These are phyloP conservation scores for Syrista parreyssii DNA, from an alignment of 2,888 invertebrate species.

Conservation along the genomic window DNA sequence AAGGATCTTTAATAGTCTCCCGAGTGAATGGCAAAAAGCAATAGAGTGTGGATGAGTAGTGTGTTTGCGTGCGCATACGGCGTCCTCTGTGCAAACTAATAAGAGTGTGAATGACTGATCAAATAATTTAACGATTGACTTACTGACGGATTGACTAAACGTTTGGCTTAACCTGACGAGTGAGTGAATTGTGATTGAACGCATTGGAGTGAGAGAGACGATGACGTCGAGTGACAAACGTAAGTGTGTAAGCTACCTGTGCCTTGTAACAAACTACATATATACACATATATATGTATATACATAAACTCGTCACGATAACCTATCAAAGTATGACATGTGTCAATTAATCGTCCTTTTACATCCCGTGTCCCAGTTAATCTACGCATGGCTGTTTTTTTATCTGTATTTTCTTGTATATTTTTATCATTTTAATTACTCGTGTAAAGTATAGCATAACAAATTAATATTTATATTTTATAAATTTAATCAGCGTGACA, in stretches of 20 bases:
- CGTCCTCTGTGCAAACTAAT: slow-evolving; percentile 33
- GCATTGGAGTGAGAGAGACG: neutral
- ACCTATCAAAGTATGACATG: slow-evolving; percentile 31
- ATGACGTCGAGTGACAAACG: slow-evolving; percentile 35
- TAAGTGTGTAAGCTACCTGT: slow-evolving; percentile 66
- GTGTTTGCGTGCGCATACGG: slow-evolving; percentile 27
- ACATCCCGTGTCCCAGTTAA: neutral
- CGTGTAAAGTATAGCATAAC: neutral
- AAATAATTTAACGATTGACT: neutral
- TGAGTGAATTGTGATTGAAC: slow-evolving; percentile 8
- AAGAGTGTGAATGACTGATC: neutral
- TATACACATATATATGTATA: slow-evolving; percentile 44
- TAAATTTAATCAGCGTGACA: neutral
- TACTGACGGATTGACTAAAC: neutral
- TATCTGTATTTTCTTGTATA: neutral
- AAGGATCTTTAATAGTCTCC: slow-evolving; percentile 42
- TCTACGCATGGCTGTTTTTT: neutral
- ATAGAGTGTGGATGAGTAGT: slow-evolving; percentile 40
- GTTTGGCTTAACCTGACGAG: neutral
- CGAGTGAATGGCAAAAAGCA: slow-evolving; percentile 57
- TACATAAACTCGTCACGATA: slow-evolving; percentile 51
- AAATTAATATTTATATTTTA: no score
- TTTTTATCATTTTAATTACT: neutral
- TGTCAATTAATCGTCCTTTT: neutral
- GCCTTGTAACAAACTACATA: slow-evolving; percentile 65